Evolutionary conservation across 2,888 invertebrate species (phyloP).

Genomic region (Criorhina ranunculi): DNA sequence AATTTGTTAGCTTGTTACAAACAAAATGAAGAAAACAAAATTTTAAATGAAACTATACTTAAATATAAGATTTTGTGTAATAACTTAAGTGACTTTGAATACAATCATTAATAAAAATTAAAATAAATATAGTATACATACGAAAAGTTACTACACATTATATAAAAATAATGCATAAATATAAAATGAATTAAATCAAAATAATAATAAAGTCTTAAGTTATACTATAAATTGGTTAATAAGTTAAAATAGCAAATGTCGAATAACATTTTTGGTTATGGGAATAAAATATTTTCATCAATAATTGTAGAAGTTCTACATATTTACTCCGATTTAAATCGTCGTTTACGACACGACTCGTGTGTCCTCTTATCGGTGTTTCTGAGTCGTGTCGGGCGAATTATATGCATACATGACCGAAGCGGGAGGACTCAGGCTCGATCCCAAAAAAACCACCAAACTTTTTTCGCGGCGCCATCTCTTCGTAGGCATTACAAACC

Average conservation of each 20-base stretch:
- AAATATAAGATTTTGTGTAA: slow-evolving; percentile 2
- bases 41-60: neutral
- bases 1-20: slow-evolving; percentile 55
- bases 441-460: too few species aligned
- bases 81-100: slow-evolving; percentile 25
- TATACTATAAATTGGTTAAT: neutral
- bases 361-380: too few species aligned
- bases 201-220: neutral
- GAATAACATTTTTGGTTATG: neutral
- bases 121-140: slow-evolving; percentile 1
- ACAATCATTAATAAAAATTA: slow-evolving; percentile 28
- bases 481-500: too few species aligned
- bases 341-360: too few species aligned
- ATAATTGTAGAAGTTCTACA: too few species aligned
- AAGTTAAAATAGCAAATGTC: neutral
- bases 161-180: neutral
- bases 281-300: too few species aligned
- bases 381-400: too few species aligned
- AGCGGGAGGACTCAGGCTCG: too few species aligned
- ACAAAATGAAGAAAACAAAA: slow-evolving; percentile 1
- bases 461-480: too few species aligned
- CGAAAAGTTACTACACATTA: slow-evolving; percentile 6
- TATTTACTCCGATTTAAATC: too few species aligned
- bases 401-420: too few species aligned
- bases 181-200: slow-evolving; percentile 2